Conservation (phyloP, 2,113 vertebrate genomes). For the Anarrhichthys ocellatus region DNA sequence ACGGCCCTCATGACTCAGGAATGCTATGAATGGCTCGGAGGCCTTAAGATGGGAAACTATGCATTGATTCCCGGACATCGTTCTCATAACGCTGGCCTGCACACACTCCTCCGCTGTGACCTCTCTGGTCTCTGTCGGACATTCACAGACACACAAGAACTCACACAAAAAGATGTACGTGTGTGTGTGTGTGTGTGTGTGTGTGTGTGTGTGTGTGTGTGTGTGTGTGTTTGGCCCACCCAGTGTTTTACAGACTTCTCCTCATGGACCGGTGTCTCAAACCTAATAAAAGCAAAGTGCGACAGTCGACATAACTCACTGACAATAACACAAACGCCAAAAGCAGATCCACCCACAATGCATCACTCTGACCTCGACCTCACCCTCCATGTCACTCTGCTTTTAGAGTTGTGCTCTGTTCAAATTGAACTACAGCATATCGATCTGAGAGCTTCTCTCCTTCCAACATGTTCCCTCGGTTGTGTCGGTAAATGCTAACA, state of each 20-base stretch:
- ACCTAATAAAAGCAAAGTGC: conserved; percentile 35
- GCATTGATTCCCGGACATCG: conserved; percentile 63
- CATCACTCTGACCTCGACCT: conserved; percentile 28
- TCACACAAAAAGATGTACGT: background rate
- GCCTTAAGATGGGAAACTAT: conserved; percentile 74
- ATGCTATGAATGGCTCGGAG: conserved; percentile 71
- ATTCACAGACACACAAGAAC: background rate
- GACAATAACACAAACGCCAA: conserved; percentile 9
- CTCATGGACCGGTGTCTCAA: conserved; percentile 20
- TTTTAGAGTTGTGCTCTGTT: background rate
- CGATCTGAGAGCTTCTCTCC: background rate
- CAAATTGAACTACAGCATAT: background rate
- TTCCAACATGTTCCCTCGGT: background rate
- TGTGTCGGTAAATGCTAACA: background rate
- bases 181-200: conserved; percentile 3
- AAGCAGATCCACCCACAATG: conserved; percentile 18
- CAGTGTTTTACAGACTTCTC: conserved; percentile 40
- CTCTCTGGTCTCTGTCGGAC: background rate
- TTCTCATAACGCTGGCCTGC: conserved; percentile 59
- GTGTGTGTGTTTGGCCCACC: background rate
- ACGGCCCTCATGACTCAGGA: conserved; percentile 75
- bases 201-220: conserved; percentile 1
- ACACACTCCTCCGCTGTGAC: conserved; percentile 38
- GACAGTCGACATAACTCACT: conserved; percentile 41
- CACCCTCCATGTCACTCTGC: background rate